Evolutionary conservation across 2,797 vertebrate species (phyloP), one percentile per base, ranked within the genome.

Genomic region (Esox lucius): DNA sequence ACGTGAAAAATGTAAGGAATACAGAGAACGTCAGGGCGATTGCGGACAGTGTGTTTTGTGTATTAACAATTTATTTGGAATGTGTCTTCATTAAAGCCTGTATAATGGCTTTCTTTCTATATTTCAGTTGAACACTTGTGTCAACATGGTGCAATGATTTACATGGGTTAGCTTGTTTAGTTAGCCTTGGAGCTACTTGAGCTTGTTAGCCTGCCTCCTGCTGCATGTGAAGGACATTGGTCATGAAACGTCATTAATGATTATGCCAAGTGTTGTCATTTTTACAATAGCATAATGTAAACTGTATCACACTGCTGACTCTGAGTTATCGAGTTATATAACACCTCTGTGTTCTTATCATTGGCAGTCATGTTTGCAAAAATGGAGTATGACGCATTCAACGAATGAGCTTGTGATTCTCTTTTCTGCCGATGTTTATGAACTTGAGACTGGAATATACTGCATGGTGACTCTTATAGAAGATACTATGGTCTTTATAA

Each of bases 381-480:
- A 73, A 78, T 75, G 12, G 79, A 78, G 83, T 86, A 80, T 80
- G 70, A 77, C 83, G 84, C 81, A 75, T 81, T 90, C 81, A 67
- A 87, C 84, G 85, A 92, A 92, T 87, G 89, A 93, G 88, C 91
- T 91, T 90, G 90, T 88, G 87, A 90, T 88, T 89, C 81, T 86
- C 91, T 91, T 93, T 94, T 92, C 88, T 92, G 90, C 88, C 79
- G 77, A 91, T 88, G 86, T 91, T 92, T 90, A 90, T 91, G 82
- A 89, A 88, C 84, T 83, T 85, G 77, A 91, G 87, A 89, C 86
- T 87, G 82, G 80, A 88, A 84, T 81, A 87, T 89, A 87, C 88
- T 93, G 93, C 93, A 94, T 94, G 93, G 90, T 85, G 87, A 92
- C 89, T 89, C 91, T 92, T 91, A 81, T 90, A 91, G 88, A 86